Evolutionary conservation across 2,797 vertebrate species (phyloP).

Genomic region (Centropyge bicolor): DNA sequence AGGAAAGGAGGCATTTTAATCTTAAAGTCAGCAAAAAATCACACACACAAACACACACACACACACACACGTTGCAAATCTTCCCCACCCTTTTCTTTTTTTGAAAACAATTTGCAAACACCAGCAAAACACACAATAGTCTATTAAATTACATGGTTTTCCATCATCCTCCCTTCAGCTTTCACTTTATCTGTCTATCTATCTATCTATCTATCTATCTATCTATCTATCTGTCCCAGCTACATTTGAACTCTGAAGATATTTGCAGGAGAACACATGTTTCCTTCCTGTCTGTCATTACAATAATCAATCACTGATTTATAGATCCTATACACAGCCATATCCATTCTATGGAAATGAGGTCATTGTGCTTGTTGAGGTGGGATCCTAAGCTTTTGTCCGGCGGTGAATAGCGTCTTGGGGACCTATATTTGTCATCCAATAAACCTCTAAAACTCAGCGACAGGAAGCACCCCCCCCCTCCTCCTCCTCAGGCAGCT

Average conservation of each 20-base stretch:
- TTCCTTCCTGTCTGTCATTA: background rate
- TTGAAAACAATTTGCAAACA: constrained; percentile 38
- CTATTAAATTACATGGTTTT: constrained; percentile 11
- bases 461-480: background rate
- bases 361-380: constrained; percentile 14
- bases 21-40: constrained; percentile 44
- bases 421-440: constrained; percentile 22
- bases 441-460: constrained; percentile 30
- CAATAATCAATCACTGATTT: constrained; percentile 11
- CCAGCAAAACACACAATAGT: constrained; percentile 32
- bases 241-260: background rate
- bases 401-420: background rate
- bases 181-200: background rate
- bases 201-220: background rate
- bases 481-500: constrained; percentile 4
- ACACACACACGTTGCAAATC: background rate
- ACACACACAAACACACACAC: constrained; percentile 10
- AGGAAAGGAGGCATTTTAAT: constrained; percentile 21
- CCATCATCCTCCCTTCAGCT: constrained; percentile 1
- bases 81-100: background rate
- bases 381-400: constrained; percentile 39
- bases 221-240: background rate
- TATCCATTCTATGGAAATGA: constrained; percentile 30
- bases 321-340: background rate
- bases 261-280: background rate